phyloP scores from a whole-genome alignment of 2,888 invertebrate genomes.

The Trichopoda pennipes region DNA sequence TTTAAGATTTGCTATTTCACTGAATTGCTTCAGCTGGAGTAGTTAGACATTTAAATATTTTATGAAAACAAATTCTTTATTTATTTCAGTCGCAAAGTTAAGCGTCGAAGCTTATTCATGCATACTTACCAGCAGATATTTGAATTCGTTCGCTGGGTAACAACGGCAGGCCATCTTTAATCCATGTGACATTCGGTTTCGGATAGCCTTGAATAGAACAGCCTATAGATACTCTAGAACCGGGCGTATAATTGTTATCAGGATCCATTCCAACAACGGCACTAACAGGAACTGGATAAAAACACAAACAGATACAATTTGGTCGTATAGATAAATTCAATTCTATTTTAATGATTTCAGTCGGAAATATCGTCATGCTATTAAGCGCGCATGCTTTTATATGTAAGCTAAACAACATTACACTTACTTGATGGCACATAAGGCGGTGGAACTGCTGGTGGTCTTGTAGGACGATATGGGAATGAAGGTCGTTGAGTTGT shows the following conservation, averaged over 20 bases:
- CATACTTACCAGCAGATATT: slow-evolving; percentile 84
- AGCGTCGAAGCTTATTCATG: neutral
- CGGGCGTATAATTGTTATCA: slow-evolving; percentile 83
- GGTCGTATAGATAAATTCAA: neutral
- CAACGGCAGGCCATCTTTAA: slow-evolving; percentile 86
- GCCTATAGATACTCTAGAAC: slow-evolving; percentile 86
- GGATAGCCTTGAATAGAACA: slow-evolving; percentile 91
- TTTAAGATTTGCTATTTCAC: too few species aligned
- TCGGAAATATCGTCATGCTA: too few species aligned
- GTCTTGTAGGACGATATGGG: slow-evolving; percentile 80
- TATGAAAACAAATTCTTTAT: too few species aligned
- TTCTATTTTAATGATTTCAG: neutral
- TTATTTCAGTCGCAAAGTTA: neutral
- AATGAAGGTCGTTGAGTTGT: slow-evolving; percentile 79
- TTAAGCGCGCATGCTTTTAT: slow-evolving; percentile 22
- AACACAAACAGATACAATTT: neutral
- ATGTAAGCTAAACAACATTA: slow-evolving; percentile 50
- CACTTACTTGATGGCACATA: slow-evolving; percentile 65
- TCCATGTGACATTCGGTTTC: slow-evolving; percentile 89
- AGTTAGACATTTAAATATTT: too few species aligned
- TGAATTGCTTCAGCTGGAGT: too few species aligned
- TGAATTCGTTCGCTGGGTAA: slow-evolving; percentile 83
- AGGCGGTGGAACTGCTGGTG: slow-evolving; percentile 75
- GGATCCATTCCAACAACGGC: slow-evolving; percentile 84
- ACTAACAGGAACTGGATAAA: slow-evolving; percentile 66